phyloP scores from a whole-genome alignment of 2,888 invertebrate species.

The Acleris cristana region DNA sequence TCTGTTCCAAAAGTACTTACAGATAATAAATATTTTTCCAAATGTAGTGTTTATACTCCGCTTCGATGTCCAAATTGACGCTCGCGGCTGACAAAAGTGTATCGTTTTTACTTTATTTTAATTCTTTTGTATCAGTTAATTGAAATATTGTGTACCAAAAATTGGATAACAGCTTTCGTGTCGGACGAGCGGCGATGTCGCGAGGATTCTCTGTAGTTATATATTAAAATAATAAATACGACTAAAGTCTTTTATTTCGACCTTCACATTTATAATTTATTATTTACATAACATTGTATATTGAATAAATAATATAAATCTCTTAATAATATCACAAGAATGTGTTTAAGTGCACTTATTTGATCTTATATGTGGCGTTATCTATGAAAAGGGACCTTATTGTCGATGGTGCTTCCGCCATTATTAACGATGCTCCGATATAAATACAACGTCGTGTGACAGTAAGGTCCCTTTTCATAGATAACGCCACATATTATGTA shows the following conservation, averaged over 20 bases:
- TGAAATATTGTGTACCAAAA: slow-evolving; percentile 74
- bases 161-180: slow-evolving; percentile 49
- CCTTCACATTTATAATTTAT: slow-evolving; percentile 5
- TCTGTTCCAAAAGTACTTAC: too few relatives aligned
- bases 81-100: slow-evolving; percentile 44
- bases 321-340: slow-evolving; percentile 2
- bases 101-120: slow-evolving; percentile 46
- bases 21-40: not conserved
- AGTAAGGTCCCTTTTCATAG: too few relatives aligned
- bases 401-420: too few relatives aligned
- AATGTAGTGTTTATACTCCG: slow-evolving; percentile 25
- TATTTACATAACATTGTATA: slow-evolving; percentile 3
- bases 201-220: slow-evolving; percentile 79
- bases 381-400: too few relatives aligned
- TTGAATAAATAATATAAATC: not conserved
- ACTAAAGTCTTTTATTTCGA: slow-evolving; percentile 45
- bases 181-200: slow-evolving; percentile 49
- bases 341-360: not conserved
- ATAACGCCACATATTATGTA: too few relatives aligned
- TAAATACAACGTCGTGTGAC: too few relatives aligned
- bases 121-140: slow-evolving; percentile 49
- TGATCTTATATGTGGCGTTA: too few relatives aligned
- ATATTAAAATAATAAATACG: slow-evolving; percentile 77
- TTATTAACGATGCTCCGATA: too few relatives aligned
- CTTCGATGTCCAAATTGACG: slow-evolving; percentile 51